Percentiles rank a stretch among this genome's conserved stretches.
Evolutionary conservation across 1,140 invertebrate species (phyloP).

Genomic region (Drosophila saltans): DNA sequence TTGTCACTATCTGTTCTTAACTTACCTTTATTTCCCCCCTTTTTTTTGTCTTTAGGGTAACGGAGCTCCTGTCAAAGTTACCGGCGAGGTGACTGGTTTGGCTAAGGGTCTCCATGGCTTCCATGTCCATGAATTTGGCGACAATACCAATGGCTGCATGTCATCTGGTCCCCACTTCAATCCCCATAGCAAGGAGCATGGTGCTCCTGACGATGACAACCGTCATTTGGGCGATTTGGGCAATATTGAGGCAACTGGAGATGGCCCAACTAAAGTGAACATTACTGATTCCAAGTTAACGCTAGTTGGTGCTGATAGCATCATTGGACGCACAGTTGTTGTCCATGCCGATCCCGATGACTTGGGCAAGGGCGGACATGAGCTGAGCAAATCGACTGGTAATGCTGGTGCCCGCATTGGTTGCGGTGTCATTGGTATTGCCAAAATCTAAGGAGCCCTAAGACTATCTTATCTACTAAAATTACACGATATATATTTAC

Average conservation of each 20-base stretch:
- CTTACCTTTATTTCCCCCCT: background rate
- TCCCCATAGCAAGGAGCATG: conserved; percentile 93
- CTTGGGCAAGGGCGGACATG: conserved; percentile 95
- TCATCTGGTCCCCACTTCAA: conserved; percentile 98
- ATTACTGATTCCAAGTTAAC: conserved; percentile 90
- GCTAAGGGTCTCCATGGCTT: conserved; percentile 91
- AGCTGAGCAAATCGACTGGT: conserved; percentile 97
- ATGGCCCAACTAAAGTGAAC: conserved; percentile 89
- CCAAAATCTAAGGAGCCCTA: conserved; percentile 62
- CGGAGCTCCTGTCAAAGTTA: conserved; percentile 86
- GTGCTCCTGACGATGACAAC: conserved; percentile 88
- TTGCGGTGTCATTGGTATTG: conserved; percentile 98
- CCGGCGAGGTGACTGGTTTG: conserved; percentile 89
- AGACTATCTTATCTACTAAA: conserved; percentile 34
- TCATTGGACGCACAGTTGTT: conserved; percentile 95
- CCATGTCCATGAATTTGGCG: conserved; percentile 98
- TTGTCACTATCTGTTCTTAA: conserved; percentile 22
- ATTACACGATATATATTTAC: conserved; percentile 21
- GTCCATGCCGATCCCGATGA: conserved; percentile 98
- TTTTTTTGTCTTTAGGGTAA: conserved; percentile 78
- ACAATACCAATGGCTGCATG: conserved; percentile 97
- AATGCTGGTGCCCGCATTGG: conserved; percentile 98
- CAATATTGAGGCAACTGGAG: conserved; percentile 90
- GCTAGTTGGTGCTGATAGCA: conserved; percentile 89
- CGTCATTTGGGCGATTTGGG: conserved; percentile 97